phyloP scores from a whole-genome alignment of 2,113 vertebrate species.

The Sarotherodon lohbergeri region DNA sequence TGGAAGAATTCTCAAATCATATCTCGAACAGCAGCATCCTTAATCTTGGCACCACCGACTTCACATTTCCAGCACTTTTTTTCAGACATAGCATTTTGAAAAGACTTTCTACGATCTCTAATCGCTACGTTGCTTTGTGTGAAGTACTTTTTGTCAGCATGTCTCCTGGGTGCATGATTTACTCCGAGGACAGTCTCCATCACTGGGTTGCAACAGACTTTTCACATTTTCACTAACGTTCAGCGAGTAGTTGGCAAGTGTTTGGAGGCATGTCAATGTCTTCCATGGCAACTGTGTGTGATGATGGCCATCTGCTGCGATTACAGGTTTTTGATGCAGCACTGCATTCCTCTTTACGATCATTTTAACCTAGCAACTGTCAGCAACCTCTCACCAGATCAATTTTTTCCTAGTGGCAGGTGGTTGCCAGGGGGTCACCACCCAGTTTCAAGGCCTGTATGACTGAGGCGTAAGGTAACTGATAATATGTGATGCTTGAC shows the following conservation, averaged over 20 bases:
- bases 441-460: not conserved
- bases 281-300: not conserved
- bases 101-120: not conserved
- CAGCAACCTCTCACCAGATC: not conserved
- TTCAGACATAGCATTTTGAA: not conserved
- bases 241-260: not conserved
- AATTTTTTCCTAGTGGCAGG: not conserved
- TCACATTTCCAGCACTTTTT: not conserved
- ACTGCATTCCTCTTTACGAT: not conserved
- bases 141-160: not conserved
- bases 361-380: not conserved
- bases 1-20: not conserved
- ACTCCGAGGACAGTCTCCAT: not conserved
- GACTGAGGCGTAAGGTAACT: not conserved
- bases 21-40: not conserved
- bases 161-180: not conserved
- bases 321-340: not conserved
- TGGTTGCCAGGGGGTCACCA: not conserved
- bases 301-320: not conserved
- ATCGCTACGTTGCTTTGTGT: not conserved
- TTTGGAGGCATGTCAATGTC: not conserved
- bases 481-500: not conserved
- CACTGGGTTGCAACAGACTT: not conserved
- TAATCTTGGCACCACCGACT: not conserved
- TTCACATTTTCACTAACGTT: not conserved